phyloP scores from a whole-genome alignment of 64 coral and sea anemone genomes.

The Stylophora pistillata region DNA sequence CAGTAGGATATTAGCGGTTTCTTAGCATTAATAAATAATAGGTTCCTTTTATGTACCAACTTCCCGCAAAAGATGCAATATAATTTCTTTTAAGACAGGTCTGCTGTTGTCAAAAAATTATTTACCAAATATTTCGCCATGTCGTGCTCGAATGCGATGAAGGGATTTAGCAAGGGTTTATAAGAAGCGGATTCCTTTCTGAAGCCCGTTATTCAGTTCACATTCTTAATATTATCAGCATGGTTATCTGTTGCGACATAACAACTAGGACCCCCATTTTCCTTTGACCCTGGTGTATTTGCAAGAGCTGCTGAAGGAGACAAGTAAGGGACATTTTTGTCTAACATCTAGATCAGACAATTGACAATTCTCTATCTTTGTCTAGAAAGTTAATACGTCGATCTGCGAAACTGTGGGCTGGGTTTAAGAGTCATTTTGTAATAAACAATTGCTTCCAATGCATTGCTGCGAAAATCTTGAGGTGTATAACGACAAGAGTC shows the following conservation, averaged over 20 bases:
- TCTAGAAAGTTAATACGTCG: too few species aligned
- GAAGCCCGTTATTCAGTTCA: neutral
- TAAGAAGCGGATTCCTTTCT: neutral
- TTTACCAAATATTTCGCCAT: neutral
- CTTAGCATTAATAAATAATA: slow-evolving; percentile 25
- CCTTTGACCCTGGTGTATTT: too few species aligned
- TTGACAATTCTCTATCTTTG: neutral
- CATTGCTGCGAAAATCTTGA: too few species aligned
- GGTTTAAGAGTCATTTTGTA: too few species aligned
- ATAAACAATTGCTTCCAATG: too few species aligned
- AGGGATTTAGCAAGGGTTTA: neutral
- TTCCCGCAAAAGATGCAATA: neutral
- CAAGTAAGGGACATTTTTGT: neutral
- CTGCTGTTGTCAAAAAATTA: neutral
- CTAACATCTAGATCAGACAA: neutral
- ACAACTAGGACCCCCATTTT: neutral
- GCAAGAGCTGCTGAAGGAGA: neutral
- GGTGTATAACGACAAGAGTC: too few species aligned
- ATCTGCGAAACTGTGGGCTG: too few species aligned
- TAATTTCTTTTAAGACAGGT: neutral
- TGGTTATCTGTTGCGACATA: neutral
- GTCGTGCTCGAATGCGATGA: neutral
- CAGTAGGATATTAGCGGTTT: neutral
- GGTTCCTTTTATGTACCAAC: neutral
- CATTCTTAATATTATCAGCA: neutral